Evolutionary conservation across 1,140 invertebrate genomes (phyloP).

Genomic region (Arctopsyche grandis): DNA sequence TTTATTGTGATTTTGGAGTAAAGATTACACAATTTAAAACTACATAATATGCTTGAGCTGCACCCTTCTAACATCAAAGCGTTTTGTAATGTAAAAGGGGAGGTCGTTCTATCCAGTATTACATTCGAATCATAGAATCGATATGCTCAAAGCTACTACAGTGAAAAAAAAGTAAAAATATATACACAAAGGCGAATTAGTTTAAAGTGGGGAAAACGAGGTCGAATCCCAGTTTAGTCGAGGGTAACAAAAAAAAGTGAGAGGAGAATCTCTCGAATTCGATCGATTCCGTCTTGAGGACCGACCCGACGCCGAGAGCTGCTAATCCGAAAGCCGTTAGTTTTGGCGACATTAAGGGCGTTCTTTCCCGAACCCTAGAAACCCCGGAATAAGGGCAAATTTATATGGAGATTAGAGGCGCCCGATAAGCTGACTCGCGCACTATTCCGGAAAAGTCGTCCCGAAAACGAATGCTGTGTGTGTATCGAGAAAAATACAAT

Average conservation of each 20-base stretch:
- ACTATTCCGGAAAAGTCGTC: not conserved
- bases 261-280: not conserved
- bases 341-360: slow-evolving; percentile 1
- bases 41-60: too few relatives aligned
- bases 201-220: not conserved
- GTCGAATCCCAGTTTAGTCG: not conserved
- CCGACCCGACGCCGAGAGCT: not conserved
- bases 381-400: slow-evolving; percentile 7
- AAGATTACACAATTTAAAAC: too few relatives aligned
- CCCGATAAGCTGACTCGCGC: slow-evolving; percentile 22
- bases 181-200: not conserved
- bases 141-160: not conserved
- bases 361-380: not conserved
- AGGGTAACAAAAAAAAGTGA: not conserved
- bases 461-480: not conserved
- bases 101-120: too few relatives aligned
- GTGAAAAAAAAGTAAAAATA: not conserved
- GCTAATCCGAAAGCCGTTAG: slow-evolving; percentile 6
- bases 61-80: too few relatives aligned
- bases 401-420: slow-evolving; percentile 41
- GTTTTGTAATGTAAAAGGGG: too few relatives aligned
- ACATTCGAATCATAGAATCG: too few relatives aligned
- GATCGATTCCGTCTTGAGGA: not conserved
- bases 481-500: not conserved
- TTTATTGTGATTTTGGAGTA: too few relatives aligned